A percentile compares a stretch with the other conserved stretches of the same genome.
phyloP scores from a whole-genome alignment of 2,113 vertebrate genomes.

The Antechinus stuartii region DNA sequence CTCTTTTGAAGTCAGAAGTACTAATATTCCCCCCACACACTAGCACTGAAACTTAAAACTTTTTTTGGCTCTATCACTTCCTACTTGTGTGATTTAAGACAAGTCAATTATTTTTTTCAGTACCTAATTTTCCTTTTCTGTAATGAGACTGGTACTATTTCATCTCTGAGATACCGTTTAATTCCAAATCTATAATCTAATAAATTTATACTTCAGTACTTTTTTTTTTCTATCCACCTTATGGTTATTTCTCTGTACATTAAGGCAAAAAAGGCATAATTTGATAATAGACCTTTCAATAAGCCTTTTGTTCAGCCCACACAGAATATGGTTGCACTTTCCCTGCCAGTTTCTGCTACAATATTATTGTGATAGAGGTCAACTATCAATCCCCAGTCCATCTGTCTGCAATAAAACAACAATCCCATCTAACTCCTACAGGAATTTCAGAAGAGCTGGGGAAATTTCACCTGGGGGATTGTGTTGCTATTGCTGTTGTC shows the following conservation, averaged over 20 bases:
- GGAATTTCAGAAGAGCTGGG: conserved; percentile 65
- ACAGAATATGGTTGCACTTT: neutral
- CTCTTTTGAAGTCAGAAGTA: too few species aligned
- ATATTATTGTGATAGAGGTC: conserved; percentile 62
- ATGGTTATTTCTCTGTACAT: neutral
- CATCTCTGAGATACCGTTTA: neutral
- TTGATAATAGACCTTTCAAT: conserved; percentile 14
- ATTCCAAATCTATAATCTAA: neutral
- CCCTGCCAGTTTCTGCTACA: conserved; percentile 15
- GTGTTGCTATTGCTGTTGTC: neutral
- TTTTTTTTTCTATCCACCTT: neutral
- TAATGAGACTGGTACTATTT: neutral
- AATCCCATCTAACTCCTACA: conserved; percentile 50
- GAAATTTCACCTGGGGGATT: conserved; percentile 66
- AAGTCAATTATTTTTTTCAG: neutral
- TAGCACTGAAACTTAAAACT: too few species aligned
- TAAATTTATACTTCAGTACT: neutral
- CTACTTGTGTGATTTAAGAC: neutral
- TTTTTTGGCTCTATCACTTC: neutral
- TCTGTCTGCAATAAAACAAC: conserved; percentile 75
- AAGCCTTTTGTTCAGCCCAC: conserved; percentile 16
- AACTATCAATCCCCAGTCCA: conserved; percentile 62
- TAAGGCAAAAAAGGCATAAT: conserved; percentile 1
- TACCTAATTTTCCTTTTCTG: neutral
- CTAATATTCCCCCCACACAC: too few species aligned